Conservation (phyloP, 2,797 vertebrate species). For the Falco rusticolus region DNA sequence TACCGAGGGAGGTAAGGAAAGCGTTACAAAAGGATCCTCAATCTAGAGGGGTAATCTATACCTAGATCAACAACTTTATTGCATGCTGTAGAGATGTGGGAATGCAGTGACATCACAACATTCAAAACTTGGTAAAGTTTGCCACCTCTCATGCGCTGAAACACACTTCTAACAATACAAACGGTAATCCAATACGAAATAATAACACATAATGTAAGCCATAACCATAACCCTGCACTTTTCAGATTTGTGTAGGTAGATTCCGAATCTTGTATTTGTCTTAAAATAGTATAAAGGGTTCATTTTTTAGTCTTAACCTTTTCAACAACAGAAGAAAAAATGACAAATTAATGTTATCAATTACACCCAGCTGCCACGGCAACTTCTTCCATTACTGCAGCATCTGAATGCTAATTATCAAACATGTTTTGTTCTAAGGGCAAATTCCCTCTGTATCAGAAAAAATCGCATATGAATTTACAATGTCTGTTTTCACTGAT, state of each 20-base stretch:
- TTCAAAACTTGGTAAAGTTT: not conserved
- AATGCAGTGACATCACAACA: not conserved
- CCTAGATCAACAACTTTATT: not conserved
- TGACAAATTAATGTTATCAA: not conserved
- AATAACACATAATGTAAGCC: not conserved
- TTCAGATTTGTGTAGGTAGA: not conserved
- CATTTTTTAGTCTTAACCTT: not conserved
- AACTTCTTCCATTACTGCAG: not conserved
- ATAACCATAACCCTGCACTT: not conserved
- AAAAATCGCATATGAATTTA: accelerated
- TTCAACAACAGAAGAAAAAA: not conserved
- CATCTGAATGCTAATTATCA: not conserved
- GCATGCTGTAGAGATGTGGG: not conserved
- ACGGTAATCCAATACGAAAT: not conserved
- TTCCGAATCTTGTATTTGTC: not conserved
- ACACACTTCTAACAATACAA: not conserved
- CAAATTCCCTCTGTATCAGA: not conserved
- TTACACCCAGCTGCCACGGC: not conserved
- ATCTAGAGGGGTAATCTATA: not conserved
- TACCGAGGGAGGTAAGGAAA: not conserved
- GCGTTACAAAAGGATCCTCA: not conserved
- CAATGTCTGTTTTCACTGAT: not conserved
- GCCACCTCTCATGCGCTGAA: not conserved
- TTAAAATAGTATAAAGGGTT: not conserved
- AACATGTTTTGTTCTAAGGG: not conserved